Evolutionary conservation across 2,888 invertebrate species (phyloP), one percentile per base, ranked within the genome.

Genomic region (Punctoribates punctum): DNA sequence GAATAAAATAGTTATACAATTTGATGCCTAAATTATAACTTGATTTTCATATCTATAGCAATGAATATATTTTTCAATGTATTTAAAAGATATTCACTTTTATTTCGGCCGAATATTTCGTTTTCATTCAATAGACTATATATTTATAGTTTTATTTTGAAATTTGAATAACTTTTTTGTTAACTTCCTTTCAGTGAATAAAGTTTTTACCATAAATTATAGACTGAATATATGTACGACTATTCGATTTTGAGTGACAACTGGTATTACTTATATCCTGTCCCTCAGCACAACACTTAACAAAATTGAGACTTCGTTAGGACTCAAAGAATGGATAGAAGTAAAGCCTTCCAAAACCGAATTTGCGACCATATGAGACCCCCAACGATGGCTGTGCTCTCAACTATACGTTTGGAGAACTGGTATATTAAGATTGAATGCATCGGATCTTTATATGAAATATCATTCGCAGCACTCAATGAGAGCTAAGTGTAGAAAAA

Each of bases 171-270:
- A 38, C 11, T 67, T 67, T 27, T 60, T 34, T 67, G 67, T 42
- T 38, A n/a, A 67, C 67, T 67, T 67, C 67, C 67, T 67, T 42
- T 67, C 60, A 15, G n/a, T 67, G 38, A 67, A 67, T 67, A 38
- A 67, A 67, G 67, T 27, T 67, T 67, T 67, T 67, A 67, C 67
- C 67, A 67, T 67, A 67, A 67, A 67, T 67, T n/a, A n/a, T n/a
- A n/a, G n/a, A n/a, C n/a, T n/a, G n/a, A n/a, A n/a, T 67, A 67
- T 67, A 67, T 67, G 67, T 34, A 34, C 20, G 42, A 67, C 67
- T n/a, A 67, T 67, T 67, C 29, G 67, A 67, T 67, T 29, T 8
- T 34, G 67, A 67, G 67, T 67, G 67, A 67, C 67, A 67, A 67
- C 67, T 67, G n/a, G 29, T 67, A 67, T 67, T 67, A 67, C 38